phyloP scores from a whole-genome alignment of 1,140 invertebrate genomes.

The Cydia amplana region DNA sequence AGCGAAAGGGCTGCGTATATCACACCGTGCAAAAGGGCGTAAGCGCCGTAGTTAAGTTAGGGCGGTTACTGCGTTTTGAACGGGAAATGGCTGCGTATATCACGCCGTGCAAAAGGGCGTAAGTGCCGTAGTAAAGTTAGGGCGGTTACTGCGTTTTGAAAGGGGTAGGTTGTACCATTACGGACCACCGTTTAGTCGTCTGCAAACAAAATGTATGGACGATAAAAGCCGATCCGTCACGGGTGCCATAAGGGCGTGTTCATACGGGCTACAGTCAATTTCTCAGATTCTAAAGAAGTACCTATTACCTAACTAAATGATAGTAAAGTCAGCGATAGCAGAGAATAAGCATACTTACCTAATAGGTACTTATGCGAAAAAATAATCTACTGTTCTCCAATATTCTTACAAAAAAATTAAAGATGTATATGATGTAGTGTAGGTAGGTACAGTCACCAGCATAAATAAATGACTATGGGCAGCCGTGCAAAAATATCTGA shows the following conservation, averaged over 20 bases:
- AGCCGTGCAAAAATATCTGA: too few relatives aligned
- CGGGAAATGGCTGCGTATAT: too few relatives aligned
- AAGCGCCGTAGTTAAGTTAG: conserved; percentile 48
- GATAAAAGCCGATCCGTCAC: conserved; percentile 54
- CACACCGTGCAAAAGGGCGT: conserved; percentile 48
- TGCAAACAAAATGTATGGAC: conserved; percentile 57
- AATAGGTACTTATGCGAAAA: too few relatives aligned
- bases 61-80: neutral
- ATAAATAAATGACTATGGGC: too few relatives aligned
- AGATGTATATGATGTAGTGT: too few relatives aligned
- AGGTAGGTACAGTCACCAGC: too few relatives aligned
- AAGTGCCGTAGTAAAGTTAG: conserved; percentile 48
- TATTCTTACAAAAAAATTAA: too few relatives aligned
- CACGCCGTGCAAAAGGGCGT: conserved; percentile 49
- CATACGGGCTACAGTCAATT: neutral
- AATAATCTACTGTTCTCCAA: too few relatives aligned
- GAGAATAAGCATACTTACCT: too few relatives aligned
- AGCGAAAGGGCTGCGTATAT: conserved; percentile 35
- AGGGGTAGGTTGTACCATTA: conserved; percentile 43
- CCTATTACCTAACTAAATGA: too few relatives aligned
- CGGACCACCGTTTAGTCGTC: conserved; percentile 60
- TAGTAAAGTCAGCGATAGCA: too few relatives aligned
- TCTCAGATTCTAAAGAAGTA: neutral
- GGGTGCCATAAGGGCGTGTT: conserved; percentile 21
- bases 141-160: neutral